phyloP scores from a whole-genome alignment of 2,888 invertebrate genomes.

The Cabera pusaria region DNA sequence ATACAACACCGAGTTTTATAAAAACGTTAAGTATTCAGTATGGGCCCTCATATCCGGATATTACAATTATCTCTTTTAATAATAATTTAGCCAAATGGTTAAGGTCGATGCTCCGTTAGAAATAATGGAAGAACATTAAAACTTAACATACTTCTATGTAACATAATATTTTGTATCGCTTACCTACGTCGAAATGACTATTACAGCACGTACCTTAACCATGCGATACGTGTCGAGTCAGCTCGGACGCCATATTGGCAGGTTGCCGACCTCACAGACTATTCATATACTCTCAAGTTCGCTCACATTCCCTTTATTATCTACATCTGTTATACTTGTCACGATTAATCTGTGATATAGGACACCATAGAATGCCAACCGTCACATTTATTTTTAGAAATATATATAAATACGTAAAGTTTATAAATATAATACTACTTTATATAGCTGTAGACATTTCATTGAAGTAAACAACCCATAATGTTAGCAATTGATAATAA shows the following conservation, averaged over 20 bases:
- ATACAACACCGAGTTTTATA: slow-evolving; percentile 40
- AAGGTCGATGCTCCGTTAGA: slow-evolving; percentile 49
- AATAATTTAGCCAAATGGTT: slow-evolving; percentile 38
- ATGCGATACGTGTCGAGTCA: slow-evolving; percentile 40
- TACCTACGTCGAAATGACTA: slow-evolving; percentile 50
- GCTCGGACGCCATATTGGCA: slow-evolving; percentile 54
- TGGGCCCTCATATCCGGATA: slow-evolving; percentile 54
- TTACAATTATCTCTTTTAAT: slow-evolving; percentile 23
- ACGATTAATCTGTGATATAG: slow-evolving; percentile 1
- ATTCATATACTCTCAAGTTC: slow-evolving; percentile 43
- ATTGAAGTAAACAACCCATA: no score
- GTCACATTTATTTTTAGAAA: no score
- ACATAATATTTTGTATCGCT: slow-evolving; percentile 52
- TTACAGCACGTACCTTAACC: slow-evolving; percentile 58
- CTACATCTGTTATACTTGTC: slow-evolving; percentile 4
- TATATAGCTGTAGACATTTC: no score
- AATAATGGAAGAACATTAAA: slow-evolving; percentile 71
- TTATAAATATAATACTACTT: no score
- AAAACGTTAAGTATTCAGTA: slow-evolving; percentile 49
- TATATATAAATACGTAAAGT: no score
- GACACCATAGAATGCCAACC: slow-evolving; percentile 1
- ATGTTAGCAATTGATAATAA: no score
- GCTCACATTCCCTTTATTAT: slow-evolving; percentile 31
- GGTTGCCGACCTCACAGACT: slow-evolving; percentile 42
- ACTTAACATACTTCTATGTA: slow-evolving; percentile 61